Conservation (phyloP, 2,888 invertebrate species). For the Pantelozetes paolii region DNA sequence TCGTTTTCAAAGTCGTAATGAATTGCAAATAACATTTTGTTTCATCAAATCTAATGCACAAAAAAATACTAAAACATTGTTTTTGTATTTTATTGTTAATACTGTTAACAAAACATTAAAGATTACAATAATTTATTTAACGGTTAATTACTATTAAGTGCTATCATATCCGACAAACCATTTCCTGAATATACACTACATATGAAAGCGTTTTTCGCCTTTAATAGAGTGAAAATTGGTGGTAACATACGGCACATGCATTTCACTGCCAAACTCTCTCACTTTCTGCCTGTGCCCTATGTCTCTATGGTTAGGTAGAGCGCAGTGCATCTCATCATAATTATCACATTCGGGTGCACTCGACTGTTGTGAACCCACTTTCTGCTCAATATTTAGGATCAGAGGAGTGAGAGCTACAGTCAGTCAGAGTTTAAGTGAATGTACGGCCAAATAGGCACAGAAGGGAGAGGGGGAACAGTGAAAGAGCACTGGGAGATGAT, state of each 20-base stretch:
- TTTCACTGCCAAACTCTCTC: too few relatives aligned
- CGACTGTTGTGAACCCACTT: conserved; percentile 27
- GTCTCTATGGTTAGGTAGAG: not conserved
- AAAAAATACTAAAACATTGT: too few relatives aligned
- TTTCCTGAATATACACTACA: not conserved
- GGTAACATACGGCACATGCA: conserved; percentile 32
- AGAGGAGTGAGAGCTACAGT: not conserved
- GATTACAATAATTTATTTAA: conserved; percentile 2
- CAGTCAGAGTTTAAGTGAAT: not conserved
- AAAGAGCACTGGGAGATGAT: not conserved
- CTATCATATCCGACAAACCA: conserved; percentile 25
- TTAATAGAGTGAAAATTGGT: not conserved
- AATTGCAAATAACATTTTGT: too few relatives aligned
- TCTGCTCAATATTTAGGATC: conserved; percentile 8
- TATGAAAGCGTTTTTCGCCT: not conserved
- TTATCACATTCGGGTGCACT: conserved; percentile 32
- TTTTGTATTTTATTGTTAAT: too few relatives aligned
- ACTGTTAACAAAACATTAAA: not conserved
- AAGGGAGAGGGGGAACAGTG: not conserved
- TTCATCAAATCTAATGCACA: too few relatives aligned
- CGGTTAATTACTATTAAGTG: conserved; percentile 5
- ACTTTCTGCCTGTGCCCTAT: conserved; percentile 11
- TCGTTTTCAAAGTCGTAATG: too few relatives aligned
- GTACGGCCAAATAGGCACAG: not conserved
- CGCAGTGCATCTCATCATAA: conserved; percentile 17